Percentiles rank a stretch among this genome's conserved stretches.
These are phyloP conservation scores for Tetranychus cinnabarinus DNA, from an alignment of 1,140 invertebrate genomes.

Conservation along the genomic window DNA sequence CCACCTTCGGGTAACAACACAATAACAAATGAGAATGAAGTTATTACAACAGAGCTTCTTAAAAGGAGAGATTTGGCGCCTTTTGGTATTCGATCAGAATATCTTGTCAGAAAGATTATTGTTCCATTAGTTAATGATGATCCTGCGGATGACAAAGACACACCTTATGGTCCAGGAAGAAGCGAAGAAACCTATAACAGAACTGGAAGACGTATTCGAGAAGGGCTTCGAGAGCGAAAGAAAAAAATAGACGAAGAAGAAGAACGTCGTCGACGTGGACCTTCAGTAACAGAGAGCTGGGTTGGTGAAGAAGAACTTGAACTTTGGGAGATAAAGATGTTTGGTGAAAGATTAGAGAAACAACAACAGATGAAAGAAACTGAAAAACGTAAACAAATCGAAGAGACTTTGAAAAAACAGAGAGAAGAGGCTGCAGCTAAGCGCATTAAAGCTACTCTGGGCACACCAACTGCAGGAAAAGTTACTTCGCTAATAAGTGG, in stretches of 20 bases:
- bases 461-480: conserved; percentile 14
- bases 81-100: conserved; percentile 69
- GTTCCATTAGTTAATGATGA: conserved; percentile 45
- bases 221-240: conserved; percentile 53
- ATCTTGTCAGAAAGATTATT: conserved; percentile 70
- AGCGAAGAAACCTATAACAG: conserved; percentile 72
- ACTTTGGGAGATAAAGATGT: conserved; percentile 87
- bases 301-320: conserved; percentile 85
- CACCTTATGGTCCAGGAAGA: neutral
- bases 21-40: conserved; percentile 84
- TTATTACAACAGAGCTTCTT: conserved; percentile 71
- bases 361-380: conserved; percentile 8
- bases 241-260: conserved; percentile 20
- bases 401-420: conserved; percentile 43
- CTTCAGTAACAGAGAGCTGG: conserved; percentile 78
- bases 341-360: conserved; percentile 45
- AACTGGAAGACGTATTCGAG: conserved; percentile 32
- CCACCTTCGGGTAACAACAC: conserved; percentile 78
- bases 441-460: conserved; percentile 17
- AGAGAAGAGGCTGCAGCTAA: conserved; percentile 65
- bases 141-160: neutral
- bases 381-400: conserved; percentile 8
- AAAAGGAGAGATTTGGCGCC: conserved; percentile 67
- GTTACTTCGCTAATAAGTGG: neutral
- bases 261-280: conserved; percentile 57